Conservation (phyloP, 2,797 vertebrate genomes). For the Phoebastria nigripes region DNA sequence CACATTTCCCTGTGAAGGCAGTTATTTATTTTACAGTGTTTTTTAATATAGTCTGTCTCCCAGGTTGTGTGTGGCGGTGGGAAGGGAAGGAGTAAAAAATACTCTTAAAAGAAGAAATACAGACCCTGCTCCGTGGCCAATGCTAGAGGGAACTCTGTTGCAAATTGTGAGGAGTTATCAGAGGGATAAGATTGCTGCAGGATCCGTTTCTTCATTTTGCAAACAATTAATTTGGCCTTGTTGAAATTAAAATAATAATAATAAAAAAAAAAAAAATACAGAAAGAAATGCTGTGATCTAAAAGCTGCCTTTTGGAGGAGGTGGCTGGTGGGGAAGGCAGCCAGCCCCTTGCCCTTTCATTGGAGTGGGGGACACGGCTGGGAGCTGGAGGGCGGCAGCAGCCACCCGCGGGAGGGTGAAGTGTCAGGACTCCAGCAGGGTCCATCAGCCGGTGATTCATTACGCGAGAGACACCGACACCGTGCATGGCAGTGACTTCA, state of each 20-base stretch:
- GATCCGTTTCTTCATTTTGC: neutral
- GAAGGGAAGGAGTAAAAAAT: slow-evolving; percentile 3
- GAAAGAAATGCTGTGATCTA: neutral
- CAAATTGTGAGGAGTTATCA: slow-evolving; percentile 14
- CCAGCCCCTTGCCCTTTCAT: neutral
- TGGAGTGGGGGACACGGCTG: neutral
- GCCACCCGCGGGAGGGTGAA: neutral
- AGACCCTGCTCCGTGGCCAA: neutral
- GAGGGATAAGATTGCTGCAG: slow-evolving; percentile 36
- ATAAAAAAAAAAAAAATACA: neutral
- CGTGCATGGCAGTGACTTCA: slow-evolving; percentile 7
- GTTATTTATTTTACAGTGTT: slow-evolving; percentile 39
- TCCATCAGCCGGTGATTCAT: slow-evolving; percentile 29
- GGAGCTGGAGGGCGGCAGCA: neutral
- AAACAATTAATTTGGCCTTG: slow-evolving; percentile 14
- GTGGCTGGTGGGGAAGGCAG: neutral
- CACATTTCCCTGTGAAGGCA: neutral
- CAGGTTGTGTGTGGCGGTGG: neutral
- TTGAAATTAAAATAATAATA: neutral
- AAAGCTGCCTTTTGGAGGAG: neutral
- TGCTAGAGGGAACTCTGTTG: neutral
- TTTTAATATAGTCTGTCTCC: neutral
- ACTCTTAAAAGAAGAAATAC: neutral
- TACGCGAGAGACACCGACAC: neutral
- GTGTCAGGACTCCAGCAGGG: neutral